phyloP scores from a whole-genome alignment of 2,113 vertebrate species.

The Heterochromis multidens region DNA sequence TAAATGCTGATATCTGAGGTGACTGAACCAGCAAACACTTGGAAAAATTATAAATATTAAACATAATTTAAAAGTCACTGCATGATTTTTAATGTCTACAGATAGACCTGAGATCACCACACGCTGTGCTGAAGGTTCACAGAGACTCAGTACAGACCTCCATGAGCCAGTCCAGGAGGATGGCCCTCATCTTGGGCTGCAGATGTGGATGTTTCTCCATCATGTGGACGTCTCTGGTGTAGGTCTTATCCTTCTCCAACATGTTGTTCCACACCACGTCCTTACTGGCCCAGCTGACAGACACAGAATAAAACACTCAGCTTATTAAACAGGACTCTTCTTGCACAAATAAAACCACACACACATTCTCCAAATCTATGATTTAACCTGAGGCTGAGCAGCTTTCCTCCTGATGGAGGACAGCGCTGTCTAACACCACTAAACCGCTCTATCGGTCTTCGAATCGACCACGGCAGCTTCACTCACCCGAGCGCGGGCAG shows the following conservation, averaged over 20 bases:
- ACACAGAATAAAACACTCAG: neutral
- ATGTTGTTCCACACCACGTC: slow-evolving; percentile 95
- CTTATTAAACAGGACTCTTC: too few species aligned
- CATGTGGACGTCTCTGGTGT: slow-evolving; percentile 81
- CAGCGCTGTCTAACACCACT: too few species aligned
- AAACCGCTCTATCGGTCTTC: too few species aligned
- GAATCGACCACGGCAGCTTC: neutral
- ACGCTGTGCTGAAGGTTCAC: neutral
- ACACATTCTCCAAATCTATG: too few species aligned
- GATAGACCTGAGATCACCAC: neutral
- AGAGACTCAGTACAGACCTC: slow-evolving; percentile 79
- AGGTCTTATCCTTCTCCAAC: slow-evolving; percentile 86
- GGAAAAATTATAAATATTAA: too few species aligned
- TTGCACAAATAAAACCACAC: too few species aligned
- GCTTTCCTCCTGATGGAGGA: too few species aligned
- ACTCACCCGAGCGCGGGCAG: slow-evolving; percentile 87
- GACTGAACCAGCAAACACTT: too few species aligned
- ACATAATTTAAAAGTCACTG: too few species aligned
- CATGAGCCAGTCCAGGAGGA: slow-evolving; percentile 97
- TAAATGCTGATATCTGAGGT: too few species aligned
- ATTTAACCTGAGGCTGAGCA: neutral
- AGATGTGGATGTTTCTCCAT: slow-evolving; percentile 90
- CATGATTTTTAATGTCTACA: too few species aligned
- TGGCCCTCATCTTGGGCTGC: slow-evolving; percentile 91
- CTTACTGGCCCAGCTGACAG: slow-evolving; percentile 88